Evolutionary conservation across 2,113 vertebrate species (phyloP), one percentile per base, ranked within the genome.

Genomic region (Erpornis zantholeuca): DNA sequence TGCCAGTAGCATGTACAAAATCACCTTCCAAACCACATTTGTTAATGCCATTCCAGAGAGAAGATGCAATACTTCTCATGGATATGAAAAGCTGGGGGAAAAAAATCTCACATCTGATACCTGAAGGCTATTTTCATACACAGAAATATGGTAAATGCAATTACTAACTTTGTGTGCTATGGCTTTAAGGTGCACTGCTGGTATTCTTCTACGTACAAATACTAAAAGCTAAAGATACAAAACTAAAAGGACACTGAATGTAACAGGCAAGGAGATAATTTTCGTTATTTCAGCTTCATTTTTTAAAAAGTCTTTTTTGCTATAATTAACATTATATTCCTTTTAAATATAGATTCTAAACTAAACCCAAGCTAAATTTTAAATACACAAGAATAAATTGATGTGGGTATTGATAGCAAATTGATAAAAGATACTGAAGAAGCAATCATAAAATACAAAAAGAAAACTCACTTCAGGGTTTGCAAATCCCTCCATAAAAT

Each of bases 1-100:
- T 52, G 24, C 25, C 49, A 47, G 44, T 25, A 88, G 40, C 19
- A 25, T 2, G 6, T 36, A 31, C 19, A 50, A 50, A 14, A n/a
- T 27, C 11, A 40, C 3, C 35, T 82, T 45, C 25, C 35, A 75
- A 85, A 72, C 16, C 10, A 38, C 24, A 38, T 21, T 21, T 2
- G 0, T 28, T 35, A 53, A 38, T 25, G 59, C 1, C 18, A 35
- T 25, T 57, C 14, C 64, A 40, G 35, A 38, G 59, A 38, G 16
- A 61, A 64, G 35, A 27, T 21, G 10, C 22, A 82, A 73, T 33
- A 36, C 7, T 27, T 73, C 40, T 44, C 25, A 60, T 3, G 65
- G 28, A 15, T 18, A 31, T 2, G 8, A 87, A 80, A 83, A 60
- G 50, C 3, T 28, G 4, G 5, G 4, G 4, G 4, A 13, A 0